Base-by-base conservation (phyloP, 2,797 vertebrate species). In the Pitangus sulphuratus region DNA sequence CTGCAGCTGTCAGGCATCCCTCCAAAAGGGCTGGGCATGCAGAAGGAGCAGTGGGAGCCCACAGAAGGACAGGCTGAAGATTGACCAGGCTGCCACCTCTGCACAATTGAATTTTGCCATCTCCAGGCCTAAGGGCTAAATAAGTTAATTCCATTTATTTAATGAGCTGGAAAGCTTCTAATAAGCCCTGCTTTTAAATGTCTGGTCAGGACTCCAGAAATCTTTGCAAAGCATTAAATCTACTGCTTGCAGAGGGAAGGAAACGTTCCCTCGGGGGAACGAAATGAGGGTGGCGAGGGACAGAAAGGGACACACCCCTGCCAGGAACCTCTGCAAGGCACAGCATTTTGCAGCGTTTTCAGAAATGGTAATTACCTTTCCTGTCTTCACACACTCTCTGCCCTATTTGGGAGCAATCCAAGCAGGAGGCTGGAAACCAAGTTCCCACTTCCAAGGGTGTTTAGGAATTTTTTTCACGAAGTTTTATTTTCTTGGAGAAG, bases 151-250 rank as follows among this genome's bases (percentile, higher is more conserved):
- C 33, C 68, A 66, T 95, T 87, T 83, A 37, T 53, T 92, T 89
- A 96, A 97, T n/a, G 87, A 93, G 64, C 68, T 95, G 68, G 84
- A 92, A 95, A 93, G 71, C 75, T 64, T 85, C 75, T 96, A 85
- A 91, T 60, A 74, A 93, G 56, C 15, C 33, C 57, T 71, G 82
- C n/a, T 83, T 92, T 91, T 87, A 87, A 91, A 86, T 0, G 31
- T 64, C 82, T 91, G 81, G 57, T 78, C 42, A 64, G 68, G 79
- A 91, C 81, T 30, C 92, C 15, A 78, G 68, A 68, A 87, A 62
- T 58, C 61, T 81, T 93, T 54, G 61, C 47, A 78, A 89, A 80
- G 65, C 57, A 76, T 48, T 83, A 83, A 85, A 69, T 85, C 54
- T 83, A 16, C 74, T 85, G 30, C 42, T 81, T 78, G 45, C 61